Base-by-base conservation (phyloP, 2,113 vertebrate genomes). In the Callopanchax toddi region DNA sequence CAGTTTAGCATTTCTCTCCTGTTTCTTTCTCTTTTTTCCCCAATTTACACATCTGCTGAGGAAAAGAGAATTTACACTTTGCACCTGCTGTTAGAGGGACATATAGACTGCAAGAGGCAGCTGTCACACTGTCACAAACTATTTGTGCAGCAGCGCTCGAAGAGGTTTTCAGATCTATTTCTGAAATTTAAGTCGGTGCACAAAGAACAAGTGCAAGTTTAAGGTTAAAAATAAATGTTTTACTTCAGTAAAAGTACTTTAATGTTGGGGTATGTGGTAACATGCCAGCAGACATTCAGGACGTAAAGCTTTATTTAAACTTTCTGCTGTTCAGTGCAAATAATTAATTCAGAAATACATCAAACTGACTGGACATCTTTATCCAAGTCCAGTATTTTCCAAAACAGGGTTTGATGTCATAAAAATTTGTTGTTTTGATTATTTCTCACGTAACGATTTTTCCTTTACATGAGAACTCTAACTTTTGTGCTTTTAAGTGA, bases 31-130 rank as follows among this genome's bases (percentile, higher is more conserved):
- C 82, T 80, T 71, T 72, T 72, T 48, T 40, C 39, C 22, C 45
- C 76, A 26, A 67, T 74, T 85, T 87, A 90, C 90, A 90, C 92
- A 92, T 91, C 91, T 93, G 92, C 86, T 86, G 81, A 83, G 79
- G 84, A 86, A 77, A 82, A 55, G 69, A 76, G 71, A 82, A 64
- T 74, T 76, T 67, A 67, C 63, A 20, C 69, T 70, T 66, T 81
- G 87, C 91, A 92, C 89, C 91, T 92, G 92, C 87, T 82, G 74
- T 74, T 79, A 39, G 61, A 25, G 45, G 18, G 59, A 78, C 54
- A 73, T 37, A 65, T 71, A 69, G 67, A 8, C 58, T 0, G 20
- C 51, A 61, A 58, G 70, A 78, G 68, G 68, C 74, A 63, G 65
- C 84, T 82, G 83, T 79, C 82, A 76, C 77, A 87, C 78, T 87